These are phyloP conservation scores for Cyprinus carpio DNA, from an alignment of 2,113 vertebrate genomes.

Conservation along the genomic window DNA sequence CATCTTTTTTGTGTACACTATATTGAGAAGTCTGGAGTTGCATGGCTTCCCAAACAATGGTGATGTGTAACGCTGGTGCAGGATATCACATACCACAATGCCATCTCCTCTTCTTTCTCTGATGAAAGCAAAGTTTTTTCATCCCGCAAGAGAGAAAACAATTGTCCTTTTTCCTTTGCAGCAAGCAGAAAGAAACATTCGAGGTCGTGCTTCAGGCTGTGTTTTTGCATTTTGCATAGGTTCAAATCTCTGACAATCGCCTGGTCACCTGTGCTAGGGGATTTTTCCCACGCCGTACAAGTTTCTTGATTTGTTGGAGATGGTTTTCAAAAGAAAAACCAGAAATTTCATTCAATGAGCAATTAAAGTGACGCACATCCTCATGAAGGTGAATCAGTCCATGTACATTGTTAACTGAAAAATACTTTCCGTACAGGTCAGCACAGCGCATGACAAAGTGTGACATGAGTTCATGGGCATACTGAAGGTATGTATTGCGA, in stretches of 20 bases:
- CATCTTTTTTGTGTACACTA: slow-evolving; percentile 4
- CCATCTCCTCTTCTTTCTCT: slow-evolving; percentile 38
- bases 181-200: neutral
- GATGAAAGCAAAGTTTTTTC: slow-evolving; percentile 36
- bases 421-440: neutral
- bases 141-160: neutral
- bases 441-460: slow-evolving; percentile 38
- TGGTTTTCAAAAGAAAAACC: slow-evolving; percentile 51
- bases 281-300: slow-evolving; percentile 38
- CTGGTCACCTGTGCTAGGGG: slow-evolving; percentile 49
- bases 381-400: neutral
- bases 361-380: neutral
- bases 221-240: slow-evolving; percentile 3
- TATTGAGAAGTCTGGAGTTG: slow-evolving; percentile 21
- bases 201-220: slow-evolving; percentile 10
- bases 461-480: slow-evolving; percentile 33
- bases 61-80: slow-evolving; percentile 25
- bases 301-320: slow-evolving; percentile 45
- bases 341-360: neutral
- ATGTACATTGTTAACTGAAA: neutral
- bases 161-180: neutral
- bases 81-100: neutral
- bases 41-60: slow-evolving; percentile 35
- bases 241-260: slow-evolving; percentile 9
- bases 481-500: slow-evolving; percentile 27